Conservation (phyloP, 2,113 vertebrate species). For the Clupea harengus region DNA sequence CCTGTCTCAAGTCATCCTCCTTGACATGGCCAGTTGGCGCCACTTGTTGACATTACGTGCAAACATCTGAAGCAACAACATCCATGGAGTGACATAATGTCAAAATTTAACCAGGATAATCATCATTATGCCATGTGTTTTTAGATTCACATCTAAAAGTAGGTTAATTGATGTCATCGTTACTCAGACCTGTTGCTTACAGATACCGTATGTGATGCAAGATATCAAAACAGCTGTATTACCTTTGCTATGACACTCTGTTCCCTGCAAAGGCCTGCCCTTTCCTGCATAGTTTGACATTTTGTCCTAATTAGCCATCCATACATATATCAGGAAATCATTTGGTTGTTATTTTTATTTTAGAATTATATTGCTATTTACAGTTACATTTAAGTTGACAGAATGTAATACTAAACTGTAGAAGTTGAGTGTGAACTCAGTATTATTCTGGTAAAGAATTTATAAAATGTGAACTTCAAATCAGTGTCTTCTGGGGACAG, state of each 20-base stretch:
- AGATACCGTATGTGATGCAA: background rate
- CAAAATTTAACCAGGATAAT: conserved; percentile 31
- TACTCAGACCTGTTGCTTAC: background rate
- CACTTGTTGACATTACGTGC: conserved; percentile 32
- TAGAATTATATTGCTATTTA: too few species aligned
- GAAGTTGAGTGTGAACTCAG: too few species aligned
- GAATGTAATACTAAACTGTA: too few species aligned
- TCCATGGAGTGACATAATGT: conserved; percentile 31
- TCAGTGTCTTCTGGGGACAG: too few species aligned
- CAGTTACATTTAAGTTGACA: too few species aligned
- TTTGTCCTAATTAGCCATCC: background rate
- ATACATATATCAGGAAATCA: background rate
- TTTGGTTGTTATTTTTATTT: too few species aligned
- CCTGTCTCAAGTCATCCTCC: conserved; percentile 36
- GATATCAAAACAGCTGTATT: background rate
- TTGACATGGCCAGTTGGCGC: conserved; percentile 28
- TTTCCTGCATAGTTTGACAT: background rate
- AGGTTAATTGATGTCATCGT: background rate
- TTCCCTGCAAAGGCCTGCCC: background rate
- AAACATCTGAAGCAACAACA: conserved; percentile 24
- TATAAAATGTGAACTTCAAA: too few species aligned
- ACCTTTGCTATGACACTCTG: background rate
- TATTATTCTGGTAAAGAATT: too few species aligned
- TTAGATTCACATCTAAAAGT: background rate
- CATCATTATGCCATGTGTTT: conserved; percentile 15